Base-by-base conservation (phyloP, 2,888 invertebrate species). In the Clistopyga incitator region DNA sequence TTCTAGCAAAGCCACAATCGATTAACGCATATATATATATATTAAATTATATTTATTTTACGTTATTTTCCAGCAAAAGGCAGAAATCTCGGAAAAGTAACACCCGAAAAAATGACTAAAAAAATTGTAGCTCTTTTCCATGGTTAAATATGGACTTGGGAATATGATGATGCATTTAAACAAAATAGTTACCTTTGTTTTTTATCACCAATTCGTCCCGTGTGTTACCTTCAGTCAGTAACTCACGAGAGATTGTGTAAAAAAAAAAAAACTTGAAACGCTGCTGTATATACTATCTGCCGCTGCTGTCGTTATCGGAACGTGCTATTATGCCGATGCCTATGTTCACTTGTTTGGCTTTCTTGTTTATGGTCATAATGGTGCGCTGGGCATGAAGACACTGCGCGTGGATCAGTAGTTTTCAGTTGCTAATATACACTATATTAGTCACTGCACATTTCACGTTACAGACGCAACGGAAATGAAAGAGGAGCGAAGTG, bases 401-500 rank as follows among this genome's bases (percentile, higher is more conserved):
- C 64, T 20, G 18, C 11, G 29, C 42, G 47, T 72, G 34, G 56
- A 42, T 74, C 23, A 34, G 54, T 42, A 15, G 23, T 18, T 74
- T 74, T 54, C 38, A 56, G n/a, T 3, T 47, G 34, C 47, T 47
- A 42, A 67, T 23, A 47, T 38, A 15, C 42, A 23, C n/a, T 42
- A 42, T n/a, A 42, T 67, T 42, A 67, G 25, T 29, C 20, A 18
- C 47, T 42, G 34, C 67, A 47, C 18, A 67, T 67, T 42, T 23
- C 20, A 67, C 67, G 11, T 18, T 67, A 42, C 25, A 67, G 42
- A 47, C 15, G 23, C 18, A 25, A 67, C 42, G 47, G 67, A 67
- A 67, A 67, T 67, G 45, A 67, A 47, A 67, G 67, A 67, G 25
- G 47, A 67, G 67, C n/a, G 23, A 18, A 23, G 47, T 67, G 47